These are phyloP conservation scores for Euwallacea similis DNA, from an alignment of 1,140 invertebrate species.

Conservation along the genomic window DNA sequence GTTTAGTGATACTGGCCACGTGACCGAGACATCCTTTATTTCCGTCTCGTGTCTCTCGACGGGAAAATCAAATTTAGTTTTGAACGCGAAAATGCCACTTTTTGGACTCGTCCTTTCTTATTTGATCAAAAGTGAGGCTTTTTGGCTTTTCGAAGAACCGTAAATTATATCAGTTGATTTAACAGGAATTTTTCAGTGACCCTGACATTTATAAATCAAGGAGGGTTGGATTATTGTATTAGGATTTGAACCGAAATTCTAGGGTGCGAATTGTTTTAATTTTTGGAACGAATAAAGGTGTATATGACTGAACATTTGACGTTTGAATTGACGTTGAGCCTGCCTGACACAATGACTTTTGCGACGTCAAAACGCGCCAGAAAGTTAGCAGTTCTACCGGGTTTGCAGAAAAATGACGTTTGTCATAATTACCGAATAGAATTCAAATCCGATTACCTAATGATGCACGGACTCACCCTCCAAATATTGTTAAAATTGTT, in stretches of 20 bases:
- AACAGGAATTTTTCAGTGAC: slow-evolving; percentile 26
- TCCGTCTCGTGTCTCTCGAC: slow-evolving; percentile 11
- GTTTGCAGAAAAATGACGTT: too few species aligned
- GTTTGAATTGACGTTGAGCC: too few species aligned
- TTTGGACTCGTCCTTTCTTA: slow-evolving; percentile 26
- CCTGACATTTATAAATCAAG: slow-evolving; percentile 4
- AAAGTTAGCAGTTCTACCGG: too few species aligned
- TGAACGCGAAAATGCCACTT: slow-evolving; percentile 18
- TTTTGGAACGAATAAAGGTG: too few species aligned
- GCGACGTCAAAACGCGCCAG: too few species aligned
- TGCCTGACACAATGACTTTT: too few species aligned
- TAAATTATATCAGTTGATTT: slow-evolving; percentile 17
- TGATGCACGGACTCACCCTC: too few species aligned
- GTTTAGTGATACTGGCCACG: slow-evolving; percentile 29
- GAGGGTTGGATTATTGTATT: neutral
- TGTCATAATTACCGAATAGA: too few species aligned
- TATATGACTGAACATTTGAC: too few species aligned
- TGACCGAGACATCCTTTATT: slow-evolving; percentile 28
- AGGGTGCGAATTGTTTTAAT: too few species aligned
- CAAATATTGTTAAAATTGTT: too few species aligned
- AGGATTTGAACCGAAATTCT: neutral
- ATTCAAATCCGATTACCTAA: too few species aligned
- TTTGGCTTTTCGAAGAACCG: slow-evolving; percentile 11
- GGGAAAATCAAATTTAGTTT: slow-evolving; percentile 21
- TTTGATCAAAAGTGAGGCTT: slow-evolving; percentile 20